These are phyloP conservation scores for Strix uralensis DNA, from an alignment of 2,113 vertebrate genomes.

Conservation along the genomic window DNA sequence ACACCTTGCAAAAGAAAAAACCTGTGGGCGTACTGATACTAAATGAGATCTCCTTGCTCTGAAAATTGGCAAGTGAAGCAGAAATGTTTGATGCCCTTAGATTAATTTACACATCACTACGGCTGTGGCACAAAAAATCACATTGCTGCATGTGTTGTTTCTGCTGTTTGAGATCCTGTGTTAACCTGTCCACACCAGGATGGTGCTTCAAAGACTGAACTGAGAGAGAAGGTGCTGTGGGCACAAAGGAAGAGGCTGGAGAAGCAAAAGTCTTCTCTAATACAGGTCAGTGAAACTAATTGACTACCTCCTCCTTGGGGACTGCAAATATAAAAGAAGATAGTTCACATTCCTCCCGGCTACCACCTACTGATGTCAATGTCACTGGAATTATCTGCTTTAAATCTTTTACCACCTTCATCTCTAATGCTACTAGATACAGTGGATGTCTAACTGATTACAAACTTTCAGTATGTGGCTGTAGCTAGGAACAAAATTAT, in stretches of 20 bases:
- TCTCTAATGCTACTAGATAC: not conserved
- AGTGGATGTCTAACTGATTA: not conserved
- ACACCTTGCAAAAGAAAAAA: not conserved
- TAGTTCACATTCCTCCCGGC: not conserved
- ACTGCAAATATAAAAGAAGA: not conserved
- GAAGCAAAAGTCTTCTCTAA: not conserved
- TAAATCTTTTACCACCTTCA: not conserved
- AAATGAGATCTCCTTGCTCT: not conserved
- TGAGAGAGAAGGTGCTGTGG: not conserved
- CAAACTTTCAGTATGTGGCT: not conserved
- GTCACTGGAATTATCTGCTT: not conserved
- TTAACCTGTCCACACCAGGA: not conserved
- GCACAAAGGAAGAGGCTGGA: not conserved
- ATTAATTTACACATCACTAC: not conserved
- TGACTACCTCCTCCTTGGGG: not conserved
- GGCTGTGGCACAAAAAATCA: not conserved
- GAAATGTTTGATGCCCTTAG: not conserved
- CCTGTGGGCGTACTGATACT: not conserved
- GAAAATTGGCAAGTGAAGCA: not conserved
- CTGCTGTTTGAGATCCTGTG: not conserved
- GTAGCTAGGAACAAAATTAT: not conserved
- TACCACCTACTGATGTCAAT: not conserved
- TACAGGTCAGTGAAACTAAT: not conserved
- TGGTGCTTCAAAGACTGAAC: not conserved
- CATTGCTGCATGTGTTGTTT: not conserved